Percentiles rank a stretch among this genome's conserved stretches.
Evolutionary conservation across 1,140 invertebrate genomes (phyloP).

Genomic region (Tenebrio molitor): DNA sequence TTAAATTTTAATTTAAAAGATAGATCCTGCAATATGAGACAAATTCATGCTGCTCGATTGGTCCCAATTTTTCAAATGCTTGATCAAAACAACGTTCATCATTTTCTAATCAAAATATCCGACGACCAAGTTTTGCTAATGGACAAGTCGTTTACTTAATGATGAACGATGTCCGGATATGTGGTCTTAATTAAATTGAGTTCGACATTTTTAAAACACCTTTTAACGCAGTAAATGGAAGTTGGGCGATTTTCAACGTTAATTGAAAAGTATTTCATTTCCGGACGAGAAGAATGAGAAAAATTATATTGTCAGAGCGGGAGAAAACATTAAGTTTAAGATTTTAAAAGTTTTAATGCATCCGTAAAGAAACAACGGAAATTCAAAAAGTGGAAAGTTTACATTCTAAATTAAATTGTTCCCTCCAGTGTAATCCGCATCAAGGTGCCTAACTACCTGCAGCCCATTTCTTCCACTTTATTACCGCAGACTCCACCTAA

Average conservation of each 20-base stretch:
- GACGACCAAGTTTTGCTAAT: too few species aligned
- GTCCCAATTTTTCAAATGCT: too few species aligned
- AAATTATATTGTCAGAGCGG: neutral
- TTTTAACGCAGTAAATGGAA: too few species aligned
- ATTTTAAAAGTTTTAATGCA: slow-evolving; percentile 9
- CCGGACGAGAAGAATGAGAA: neutral
- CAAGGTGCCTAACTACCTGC: neutral
- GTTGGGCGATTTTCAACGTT: neutral
- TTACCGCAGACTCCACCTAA: neutral
- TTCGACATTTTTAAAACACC: too few species aligned
- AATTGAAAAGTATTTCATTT: neutral
- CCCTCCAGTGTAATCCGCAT: slow-evolving; percentile 5
- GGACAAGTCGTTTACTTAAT: too few species aligned
- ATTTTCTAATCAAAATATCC: too few species aligned
- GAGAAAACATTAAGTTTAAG: neutral
- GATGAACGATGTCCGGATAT: too few species aligned
- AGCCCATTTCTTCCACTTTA: neutral
- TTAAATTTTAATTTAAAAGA: too few species aligned
- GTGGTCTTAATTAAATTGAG: too few species aligned
- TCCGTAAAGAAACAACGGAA: slow-evolving; percentile 15
- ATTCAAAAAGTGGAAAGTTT: slow-evolving; percentile 23
- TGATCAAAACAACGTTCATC: too few species aligned
- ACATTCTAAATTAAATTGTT: slow-evolving; percentile 29
- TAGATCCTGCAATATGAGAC: too few species aligned
- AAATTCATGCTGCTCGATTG: too few species aligned